phyloP scores from a whole-genome alignment of 2,113 vertebrate species.

The Pyxicephalus adspersus region DNA sequence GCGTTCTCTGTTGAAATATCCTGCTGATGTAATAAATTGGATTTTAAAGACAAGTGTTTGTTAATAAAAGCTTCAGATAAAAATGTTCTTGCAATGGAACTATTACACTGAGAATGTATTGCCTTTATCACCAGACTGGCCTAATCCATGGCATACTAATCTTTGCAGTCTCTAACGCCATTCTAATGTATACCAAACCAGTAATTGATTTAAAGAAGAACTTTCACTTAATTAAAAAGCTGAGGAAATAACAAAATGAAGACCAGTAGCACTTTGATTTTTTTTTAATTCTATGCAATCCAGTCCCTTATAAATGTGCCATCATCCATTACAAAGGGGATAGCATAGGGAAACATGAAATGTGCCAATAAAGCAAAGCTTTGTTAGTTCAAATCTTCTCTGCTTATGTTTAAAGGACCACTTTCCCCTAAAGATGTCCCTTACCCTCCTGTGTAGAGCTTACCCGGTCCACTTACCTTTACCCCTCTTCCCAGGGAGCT shows the following conservation, averaged over 20 bases:
- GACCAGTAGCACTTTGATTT: no score
- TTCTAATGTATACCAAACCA: background rate
- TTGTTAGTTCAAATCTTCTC: no score
- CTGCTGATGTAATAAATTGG: constrained; percentile 51
- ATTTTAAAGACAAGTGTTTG: constrained; percentile 45
- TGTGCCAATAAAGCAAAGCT: no score
- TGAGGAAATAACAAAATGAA: background rate
- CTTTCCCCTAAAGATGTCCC: no score
- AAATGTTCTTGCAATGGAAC: constrained; percentile 15
- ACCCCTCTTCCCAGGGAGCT: no score
- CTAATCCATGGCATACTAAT: constrained; percentile 8
- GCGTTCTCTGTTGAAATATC: constrained; percentile 25
- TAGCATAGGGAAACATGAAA: no score
- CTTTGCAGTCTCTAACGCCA: background rate
- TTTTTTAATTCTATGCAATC: no score
- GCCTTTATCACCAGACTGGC: background rate
- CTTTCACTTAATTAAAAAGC: background rate
- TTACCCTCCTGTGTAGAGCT: no score
- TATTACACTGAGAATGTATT: constrained; percentile 11
- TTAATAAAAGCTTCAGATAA: constrained; percentile 31
- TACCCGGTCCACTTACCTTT: no score
- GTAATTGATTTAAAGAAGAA: background rate
- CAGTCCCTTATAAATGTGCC: no score
- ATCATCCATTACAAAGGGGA: no score
- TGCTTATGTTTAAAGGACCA: no score